phyloP scores from a whole-genome alignment of 1,140 invertebrate genomes.

The Pseudomyrmex concolor region DNA sequence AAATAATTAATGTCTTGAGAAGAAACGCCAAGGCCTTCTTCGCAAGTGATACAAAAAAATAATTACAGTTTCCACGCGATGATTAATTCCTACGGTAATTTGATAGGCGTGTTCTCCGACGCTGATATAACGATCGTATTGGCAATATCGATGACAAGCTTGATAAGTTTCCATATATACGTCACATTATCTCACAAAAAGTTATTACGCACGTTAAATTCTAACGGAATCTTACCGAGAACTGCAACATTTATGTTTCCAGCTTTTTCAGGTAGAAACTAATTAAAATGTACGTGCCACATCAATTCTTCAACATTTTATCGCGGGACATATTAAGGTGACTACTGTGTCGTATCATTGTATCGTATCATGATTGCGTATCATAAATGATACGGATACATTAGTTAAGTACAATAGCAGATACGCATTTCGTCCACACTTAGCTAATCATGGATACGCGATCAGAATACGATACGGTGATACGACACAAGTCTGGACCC shows the following conservation, averaged over 20 bases:
- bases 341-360: too few relatives aligned
- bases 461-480: too few relatives aligned
- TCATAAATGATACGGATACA: too few relatives aligned
- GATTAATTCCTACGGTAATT: slow-evolving; percentile 52
- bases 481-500: too few relatives aligned
- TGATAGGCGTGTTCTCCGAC: slow-evolving; percentile 51
- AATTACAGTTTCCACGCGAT: slow-evolving; percentile 32
- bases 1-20: slow-evolving; percentile 34
- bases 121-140: slow-evolving; percentile 14
- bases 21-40: slow-evolving; percentile 29
- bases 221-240: slow-evolving; percentile 30
- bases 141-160: slow-evolving; percentile 45
- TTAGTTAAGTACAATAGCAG: too few relatives aligned
- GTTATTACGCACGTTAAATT: slow-evolving; percentile 25
- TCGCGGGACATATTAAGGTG: too few relatives aligned
- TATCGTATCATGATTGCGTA: too few relatives aligned
- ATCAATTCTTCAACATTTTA: background rate
- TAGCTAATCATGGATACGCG: too few relatives aligned
- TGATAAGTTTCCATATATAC: slow-evolving; percentile 30
- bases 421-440: too few relatives aligned
- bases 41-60: slow-evolving; percentile 12
- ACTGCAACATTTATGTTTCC: background rate
- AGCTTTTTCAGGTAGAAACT: background rate
- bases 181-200: slow-evolving; percentile 17
- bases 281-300: background rate